Conservation (phyloP, 2,888 invertebrate genomes). For the Podotricha telesiphe region DNA sequence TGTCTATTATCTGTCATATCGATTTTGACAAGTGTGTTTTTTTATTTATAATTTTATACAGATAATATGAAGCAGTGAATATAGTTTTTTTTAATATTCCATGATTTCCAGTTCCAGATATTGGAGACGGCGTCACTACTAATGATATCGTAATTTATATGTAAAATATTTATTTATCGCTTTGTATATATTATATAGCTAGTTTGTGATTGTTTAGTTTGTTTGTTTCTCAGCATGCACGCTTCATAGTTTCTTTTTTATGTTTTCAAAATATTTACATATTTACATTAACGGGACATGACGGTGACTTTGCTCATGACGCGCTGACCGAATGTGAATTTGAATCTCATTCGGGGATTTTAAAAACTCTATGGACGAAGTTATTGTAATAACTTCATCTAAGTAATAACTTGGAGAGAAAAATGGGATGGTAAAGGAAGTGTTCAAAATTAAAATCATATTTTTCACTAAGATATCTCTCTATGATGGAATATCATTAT, state of each 20-base stretch:
- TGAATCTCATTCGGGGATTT: too few relatives aligned
- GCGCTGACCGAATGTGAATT: too few relatives aligned
- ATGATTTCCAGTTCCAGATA: conserved; percentile 67
- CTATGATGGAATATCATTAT: too few relatives aligned
- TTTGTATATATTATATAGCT: conserved; percentile 45
- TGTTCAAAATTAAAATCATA: too few relatives aligned
- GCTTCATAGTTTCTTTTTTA: conserved; percentile 43
- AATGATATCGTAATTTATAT: conserved; percentile 64
- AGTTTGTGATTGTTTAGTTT: conserved; percentile 25
- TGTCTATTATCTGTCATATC: not conserved
- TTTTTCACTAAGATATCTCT: too few relatives aligned
- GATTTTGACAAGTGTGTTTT: not conserved
- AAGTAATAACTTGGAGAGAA: too few relatives aligned
- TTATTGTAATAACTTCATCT: too few relatives aligned
- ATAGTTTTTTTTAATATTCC: conserved; percentile 4
- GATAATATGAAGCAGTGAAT: not conserved
- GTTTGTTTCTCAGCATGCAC: conserved; percentile 40
- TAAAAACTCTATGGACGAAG: too few relatives aligned
- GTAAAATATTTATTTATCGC: conserved; percentile 52
- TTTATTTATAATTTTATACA: not conserved
- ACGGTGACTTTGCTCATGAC: too few relatives aligned
- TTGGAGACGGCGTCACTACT: conserved; percentile 74
- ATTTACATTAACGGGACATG: too few relatives aligned
- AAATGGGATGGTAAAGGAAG: too few relatives aligned
- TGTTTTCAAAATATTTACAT: not conserved